Percentiles rank a stretch among this genome's conserved stretches.
Evolutionary conservation across 2,888 invertebrate species (phyloP).

Genomic region (Sabellastarte sp.): DNA sequence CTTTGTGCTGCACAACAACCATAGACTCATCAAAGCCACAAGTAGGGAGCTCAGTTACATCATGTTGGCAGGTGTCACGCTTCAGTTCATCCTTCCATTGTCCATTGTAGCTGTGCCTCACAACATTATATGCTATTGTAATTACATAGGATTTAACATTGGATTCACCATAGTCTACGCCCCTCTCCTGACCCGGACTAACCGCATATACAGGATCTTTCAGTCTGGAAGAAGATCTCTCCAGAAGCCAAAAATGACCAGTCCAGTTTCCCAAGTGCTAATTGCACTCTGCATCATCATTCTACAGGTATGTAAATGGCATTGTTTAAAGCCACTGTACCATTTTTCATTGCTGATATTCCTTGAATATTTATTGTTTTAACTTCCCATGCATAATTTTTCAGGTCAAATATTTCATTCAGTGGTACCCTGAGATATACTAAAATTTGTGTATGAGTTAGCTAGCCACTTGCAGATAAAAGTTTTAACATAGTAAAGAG

Average conservation of each 20-base stretch:
- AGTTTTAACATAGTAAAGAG: too few relatives aligned
- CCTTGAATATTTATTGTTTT: too few relatives aligned
- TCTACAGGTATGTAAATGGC: conserved; percentile 36
- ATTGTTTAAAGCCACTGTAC: neutral
- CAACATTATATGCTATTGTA: conserved; percentile 37
- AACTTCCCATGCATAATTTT: too few relatives aligned
- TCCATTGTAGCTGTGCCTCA: conserved; percentile 40
- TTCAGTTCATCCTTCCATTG: conserved; percentile 41
- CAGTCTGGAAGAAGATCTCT: conserved; percentile 36
- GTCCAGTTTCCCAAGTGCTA: conserved; percentile 42
- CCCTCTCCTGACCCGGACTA: conserved; percentile 47
- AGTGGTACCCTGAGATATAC: too few relatives aligned
- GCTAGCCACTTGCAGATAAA: too few relatives aligned
- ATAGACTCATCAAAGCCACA: conserved; percentile 48
- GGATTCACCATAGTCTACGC: conserved; percentile 49
- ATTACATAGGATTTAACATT: conserved; percentile 46
- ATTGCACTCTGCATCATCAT: conserved; percentile 35
- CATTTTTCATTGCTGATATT: too few relatives aligned
- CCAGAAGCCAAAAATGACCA: conserved; percentile 39
- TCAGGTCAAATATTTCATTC: too few relatives aligned
- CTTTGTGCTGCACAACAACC: conserved; percentile 27
- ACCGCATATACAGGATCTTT: conserved; percentile 51
- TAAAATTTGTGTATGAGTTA: too few relatives aligned
- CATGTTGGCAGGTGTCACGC: conserved; percentile 41
- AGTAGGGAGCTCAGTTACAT: conserved; percentile 47